phyloP scores from a whole-genome alignment of 1,140 invertebrate species.

The Aphelenchoides avenae region DNA sequence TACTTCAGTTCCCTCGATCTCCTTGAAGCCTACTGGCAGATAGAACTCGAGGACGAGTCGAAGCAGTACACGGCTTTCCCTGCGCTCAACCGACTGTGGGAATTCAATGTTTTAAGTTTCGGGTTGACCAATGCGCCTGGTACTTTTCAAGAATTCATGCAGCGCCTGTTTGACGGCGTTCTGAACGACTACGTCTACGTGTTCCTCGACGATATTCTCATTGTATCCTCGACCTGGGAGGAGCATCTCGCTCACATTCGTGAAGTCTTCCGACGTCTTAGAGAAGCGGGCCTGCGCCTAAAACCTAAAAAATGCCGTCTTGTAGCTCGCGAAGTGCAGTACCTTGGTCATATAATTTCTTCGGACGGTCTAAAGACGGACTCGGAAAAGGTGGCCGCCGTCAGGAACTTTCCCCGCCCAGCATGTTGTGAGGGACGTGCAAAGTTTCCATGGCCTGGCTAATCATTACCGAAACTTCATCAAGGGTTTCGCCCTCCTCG shows the following conservation, averaged over 20 bases:
- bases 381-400: constrained; percentile 12
- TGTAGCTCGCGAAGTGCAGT: constrained; percentile 35
- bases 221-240: constrained; percentile 34
- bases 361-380: constrained; percentile 23
- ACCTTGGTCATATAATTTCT: constrained; percentile 22
- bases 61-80: constrained; percentile 39
- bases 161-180: constrained; percentile 54
- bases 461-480: constrained; percentile 30
- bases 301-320: constrained; percentile 50
- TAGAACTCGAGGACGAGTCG: constrained; percentile 16
- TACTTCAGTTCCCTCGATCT: constrained; percentile 60
- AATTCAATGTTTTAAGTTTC: constrained; percentile 61
- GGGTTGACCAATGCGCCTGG: constrained; percentile 61
- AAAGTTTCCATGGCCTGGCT: constrained; percentile 18
- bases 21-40: constrained; percentile 39
- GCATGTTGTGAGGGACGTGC: constrained; percentile 4
- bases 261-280: constrained; percentile 38
- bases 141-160: constrained; percentile 64
- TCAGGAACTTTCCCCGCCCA: constrained; percentile 8
- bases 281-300: constrained; percentile 41
- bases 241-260: constrained; percentile 50
- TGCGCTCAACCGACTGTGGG: constrained; percentile 51
- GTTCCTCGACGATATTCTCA: constrained; percentile 64
- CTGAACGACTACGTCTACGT: constrained; percentile 43
- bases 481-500: constrained; percentile 14